These are phyloP conservation scores for Ethmia dodecea DNA, from an alignment of 2,888 invertebrate genomes.

Conservation along the genomic window DNA sequence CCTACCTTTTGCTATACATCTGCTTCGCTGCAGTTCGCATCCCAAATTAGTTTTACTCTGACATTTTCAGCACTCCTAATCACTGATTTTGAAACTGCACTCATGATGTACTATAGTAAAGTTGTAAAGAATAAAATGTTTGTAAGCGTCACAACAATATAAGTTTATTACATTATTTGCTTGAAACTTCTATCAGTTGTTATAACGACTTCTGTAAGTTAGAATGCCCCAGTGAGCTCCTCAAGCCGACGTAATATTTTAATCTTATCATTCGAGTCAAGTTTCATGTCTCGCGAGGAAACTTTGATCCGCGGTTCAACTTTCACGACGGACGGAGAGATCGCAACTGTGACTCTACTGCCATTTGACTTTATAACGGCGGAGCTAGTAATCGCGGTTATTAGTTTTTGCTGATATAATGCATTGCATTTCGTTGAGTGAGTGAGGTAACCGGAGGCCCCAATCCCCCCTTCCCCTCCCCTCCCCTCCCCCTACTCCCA, in stretches of 20 bases:
- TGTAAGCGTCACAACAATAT: too few species aligned
- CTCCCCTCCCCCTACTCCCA: too few species aligned
- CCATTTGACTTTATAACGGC: too few species aligned
- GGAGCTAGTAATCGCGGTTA: too few species aligned
- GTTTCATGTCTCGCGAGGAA: constrained; percentile 63
- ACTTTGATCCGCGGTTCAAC: constrained; percentile 61
- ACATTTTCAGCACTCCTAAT: too few species aligned
- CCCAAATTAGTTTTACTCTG: constrained; percentile 39
- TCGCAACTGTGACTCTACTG: constrained; percentile 47
- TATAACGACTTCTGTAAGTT: constrained; percentile 28
- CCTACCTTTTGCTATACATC: constrained; percentile 28
- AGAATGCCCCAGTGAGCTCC: constrained; percentile 45
- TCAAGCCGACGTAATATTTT: constrained; percentile 64
- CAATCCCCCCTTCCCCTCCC: too few species aligned
- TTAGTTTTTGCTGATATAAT: too few species aligned
- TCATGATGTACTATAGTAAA: too few species aligned
- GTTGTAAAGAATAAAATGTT: too few species aligned
- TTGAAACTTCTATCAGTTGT: constrained; percentile 7
- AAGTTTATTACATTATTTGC: too few species aligned
- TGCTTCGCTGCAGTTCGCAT: constrained; percentile 20
- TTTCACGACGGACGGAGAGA: constrained; percentile 52
- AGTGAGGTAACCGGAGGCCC: too few species aligned
- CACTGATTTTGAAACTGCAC: constrained; percentile 28
- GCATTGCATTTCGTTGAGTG: too few species aligned
- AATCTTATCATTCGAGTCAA: constrained; percentile 69